Base-by-base conservation (phyloP, 2,113 vertebrate species). In the Anthoscopus minutus region DNA sequence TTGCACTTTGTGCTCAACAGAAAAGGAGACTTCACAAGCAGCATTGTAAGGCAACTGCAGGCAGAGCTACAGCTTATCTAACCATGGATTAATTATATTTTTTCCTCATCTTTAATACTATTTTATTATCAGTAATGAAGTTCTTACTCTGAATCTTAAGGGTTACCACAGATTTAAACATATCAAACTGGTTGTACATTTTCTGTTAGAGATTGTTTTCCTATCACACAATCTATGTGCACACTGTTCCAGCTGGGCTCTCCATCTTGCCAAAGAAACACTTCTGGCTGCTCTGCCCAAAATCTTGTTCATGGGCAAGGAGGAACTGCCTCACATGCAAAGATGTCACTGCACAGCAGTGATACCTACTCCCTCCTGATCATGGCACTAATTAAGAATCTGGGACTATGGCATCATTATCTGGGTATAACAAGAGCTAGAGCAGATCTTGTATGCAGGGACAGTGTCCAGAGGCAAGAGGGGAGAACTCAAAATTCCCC, bases 31-130 rank as follows among this genome's bases (percentile, higher is more conserved):
- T 6, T 37, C 18, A 23, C n/a, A n/a, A n/a, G n/a, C n/a, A 51
- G 28, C 0, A 0, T 5, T 40, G 23, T n/a, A 37, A 62, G 9
- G 7, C 9, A 47, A 13, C 24, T 5, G 7, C 56, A 82, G 33
- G n/a, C 45, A 74, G 37, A 74, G 24, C 25, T 77, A 8, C 35
- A 60, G 25, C 10, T 50, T 58, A 11, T 21, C 31, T 31, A 71
- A n/a, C 18, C 22, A 4, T 37, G 13, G 15, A 47, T 47, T 37
- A 23, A 33, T 51, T 70, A 27, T 0, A 5, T 0, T 19, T 81
- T 56, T 56, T 13, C 21, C 28, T 44, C 10, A 4, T 33, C 37
- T 15, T 61, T 66, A 37, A 37, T 65, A 19, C 13, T 31, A 22
- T 57, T 70, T 40, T 53, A 2, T 58, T 81, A 71, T 60, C 53